Evolutionary conservation across 2,797 vertebrate genomes (phyloP).

Genomic region (Alectoris magna): DNA sequence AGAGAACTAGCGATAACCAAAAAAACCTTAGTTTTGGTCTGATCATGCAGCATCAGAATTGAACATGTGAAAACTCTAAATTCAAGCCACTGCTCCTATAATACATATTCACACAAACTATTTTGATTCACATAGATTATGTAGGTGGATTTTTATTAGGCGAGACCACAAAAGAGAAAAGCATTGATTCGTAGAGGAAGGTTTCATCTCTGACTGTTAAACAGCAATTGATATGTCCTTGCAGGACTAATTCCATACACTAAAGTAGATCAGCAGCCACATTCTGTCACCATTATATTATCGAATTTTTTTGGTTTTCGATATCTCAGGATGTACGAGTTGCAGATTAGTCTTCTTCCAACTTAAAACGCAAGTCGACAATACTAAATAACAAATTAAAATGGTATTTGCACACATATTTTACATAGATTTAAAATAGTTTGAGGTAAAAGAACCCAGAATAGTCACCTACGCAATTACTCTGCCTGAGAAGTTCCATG

Average conservation of each 20-base stretch:
- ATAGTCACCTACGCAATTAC: not conserved
- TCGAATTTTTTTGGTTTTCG: not conserved
- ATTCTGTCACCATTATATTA: not conserved
- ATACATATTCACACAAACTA: not conserved
- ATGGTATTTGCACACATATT: not conserved
- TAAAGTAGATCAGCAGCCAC: not conserved
- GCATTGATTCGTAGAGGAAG: not conserved
- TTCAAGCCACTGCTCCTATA: not conserved
- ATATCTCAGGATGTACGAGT: not conserved
- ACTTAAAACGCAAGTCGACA: not conserved
- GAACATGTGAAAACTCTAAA: not conserved
- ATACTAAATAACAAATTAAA: not conserved
- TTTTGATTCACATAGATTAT: not conserved
- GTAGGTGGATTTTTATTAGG: not conserved
- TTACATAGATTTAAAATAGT: not conserved
- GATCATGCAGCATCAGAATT: not conserved
- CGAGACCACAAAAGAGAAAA: not conserved
- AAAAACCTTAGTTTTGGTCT: not conserved
- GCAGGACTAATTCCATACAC: not conserved
- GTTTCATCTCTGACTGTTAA: not conserved
- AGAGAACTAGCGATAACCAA: not conserved
- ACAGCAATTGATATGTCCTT: not conserved
- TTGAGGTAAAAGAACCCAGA: not conserved
- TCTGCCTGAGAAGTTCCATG: not conserved
- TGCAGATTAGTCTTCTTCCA: not conserved